A percentile compares a stretch with the other conserved stretches of the same genome.
Evolutionary conservation across 2,797 vertebrate genomes (phyloP).

Genomic region (Crocidura indochinensis): DNA sequence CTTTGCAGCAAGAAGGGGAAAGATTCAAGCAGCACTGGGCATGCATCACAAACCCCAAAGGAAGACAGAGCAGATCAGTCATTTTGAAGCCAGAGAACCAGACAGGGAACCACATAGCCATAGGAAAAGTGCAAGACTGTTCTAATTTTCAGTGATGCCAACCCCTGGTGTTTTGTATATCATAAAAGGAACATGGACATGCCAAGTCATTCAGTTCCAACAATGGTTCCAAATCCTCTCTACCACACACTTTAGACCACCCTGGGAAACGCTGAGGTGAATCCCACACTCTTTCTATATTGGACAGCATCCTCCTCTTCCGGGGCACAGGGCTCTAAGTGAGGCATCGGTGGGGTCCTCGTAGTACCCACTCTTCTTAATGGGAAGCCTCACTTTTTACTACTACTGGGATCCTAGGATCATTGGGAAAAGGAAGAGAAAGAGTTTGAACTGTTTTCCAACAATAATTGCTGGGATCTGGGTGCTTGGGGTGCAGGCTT

Average conservation of each 20-base stretch:
- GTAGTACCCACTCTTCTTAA: too few relatives aligned
- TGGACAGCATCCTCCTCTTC: too few relatives aligned
- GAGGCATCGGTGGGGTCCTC: background rate
- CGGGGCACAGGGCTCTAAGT: too few relatives aligned
- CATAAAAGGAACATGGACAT: background rate
- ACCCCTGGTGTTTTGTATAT: background rate
- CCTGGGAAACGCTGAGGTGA: too few relatives aligned
- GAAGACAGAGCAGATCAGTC: background rate
- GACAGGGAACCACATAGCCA: fast-evolving
- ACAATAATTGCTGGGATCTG: background rate
- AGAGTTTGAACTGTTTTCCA: background rate
- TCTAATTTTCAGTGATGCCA: background rate
- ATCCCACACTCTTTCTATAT: too few relatives aligned
- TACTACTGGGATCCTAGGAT: too few relatives aligned
- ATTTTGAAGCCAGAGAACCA: background rate
- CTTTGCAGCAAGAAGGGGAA: background rate
- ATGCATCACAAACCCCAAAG: conserved; percentile 15
- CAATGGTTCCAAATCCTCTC: too few relatives aligned
- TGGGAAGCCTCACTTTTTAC: background rate
- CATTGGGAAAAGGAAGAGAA: background rate
- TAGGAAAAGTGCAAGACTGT: too few relatives aligned
- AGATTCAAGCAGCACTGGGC: background rate
- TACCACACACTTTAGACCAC: too few relatives aligned
- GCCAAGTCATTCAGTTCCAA: background rate
- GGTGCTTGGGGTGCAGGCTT: background rate